Evolutionary conservation across 2,888 invertebrate genomes (phyloP).

Genomic region (Sphaerophoria rueppellii): DNA sequence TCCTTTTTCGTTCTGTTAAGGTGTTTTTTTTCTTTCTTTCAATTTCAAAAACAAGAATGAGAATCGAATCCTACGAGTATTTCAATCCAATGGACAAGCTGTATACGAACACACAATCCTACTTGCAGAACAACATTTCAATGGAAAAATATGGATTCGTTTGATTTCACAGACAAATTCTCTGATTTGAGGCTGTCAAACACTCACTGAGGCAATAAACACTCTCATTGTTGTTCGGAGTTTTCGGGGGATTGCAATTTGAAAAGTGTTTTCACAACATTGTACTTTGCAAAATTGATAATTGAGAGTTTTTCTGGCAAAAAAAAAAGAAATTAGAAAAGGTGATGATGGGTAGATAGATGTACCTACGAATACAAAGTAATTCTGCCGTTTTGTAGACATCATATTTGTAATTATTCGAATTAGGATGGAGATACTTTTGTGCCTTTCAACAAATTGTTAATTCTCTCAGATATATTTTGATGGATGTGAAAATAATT

Average conservation of each 20-base stretch:
- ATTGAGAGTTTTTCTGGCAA: slow-evolving; percentile 60
- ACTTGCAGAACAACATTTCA: not conserved
- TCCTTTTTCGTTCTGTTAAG: slow-evolving; percentile 18
- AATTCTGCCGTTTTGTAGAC: slow-evolving; percentile 42
- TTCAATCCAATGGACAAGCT: not conserved
- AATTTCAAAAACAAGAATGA: slow-evolving; percentile 13
- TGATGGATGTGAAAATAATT: too few species aligned
- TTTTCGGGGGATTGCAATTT: slow-evolving; percentile 61
- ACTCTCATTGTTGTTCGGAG: slow-evolving; percentile 54
- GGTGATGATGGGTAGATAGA: slow-evolving; percentile 70
- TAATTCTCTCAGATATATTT: too few species aligned
- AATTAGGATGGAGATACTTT: slow-evolving; percentile 10
- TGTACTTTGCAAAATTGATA: slow-evolving; percentile 65
- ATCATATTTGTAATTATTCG: slow-evolving; percentile 13
- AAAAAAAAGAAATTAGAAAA: slow-evolving; percentile 12
- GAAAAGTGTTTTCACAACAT: slow-evolving; percentile 73
- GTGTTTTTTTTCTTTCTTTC: not conserved
- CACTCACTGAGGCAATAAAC: slow-evolving; percentile 69
- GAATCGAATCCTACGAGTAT: not conserved
- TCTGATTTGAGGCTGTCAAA: slow-evolving; percentile 70
- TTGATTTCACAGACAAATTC: slow-evolving; percentile 43
- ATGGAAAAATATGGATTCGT: slow-evolving; percentile 32
- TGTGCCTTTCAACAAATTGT: not conserved
- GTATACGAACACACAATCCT: not conserved
- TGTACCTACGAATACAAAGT: slow-evolving; percentile 52